Evolutionary conservation across 2,113 vertebrate species (phyloP).

Genomic region (Calonectris borealis): DNA sequence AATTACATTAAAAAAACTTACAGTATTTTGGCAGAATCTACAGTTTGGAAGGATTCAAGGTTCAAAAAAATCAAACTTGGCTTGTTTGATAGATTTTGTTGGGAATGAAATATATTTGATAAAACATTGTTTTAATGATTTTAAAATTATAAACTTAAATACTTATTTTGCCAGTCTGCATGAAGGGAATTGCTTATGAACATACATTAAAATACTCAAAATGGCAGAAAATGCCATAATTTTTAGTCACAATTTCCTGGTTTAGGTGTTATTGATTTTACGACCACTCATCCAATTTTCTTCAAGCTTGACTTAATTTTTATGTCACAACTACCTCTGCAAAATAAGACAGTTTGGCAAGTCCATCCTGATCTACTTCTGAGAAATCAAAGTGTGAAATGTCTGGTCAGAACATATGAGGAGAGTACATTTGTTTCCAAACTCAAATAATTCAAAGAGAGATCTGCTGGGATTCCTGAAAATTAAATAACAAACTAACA

Average conservation of each 20-base stretch:
- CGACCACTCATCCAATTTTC: slow-evolving; percentile 9
- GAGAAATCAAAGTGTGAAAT: background rate
- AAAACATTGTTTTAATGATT: background rate
- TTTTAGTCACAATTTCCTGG: background rate
- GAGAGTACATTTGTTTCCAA: background rate
- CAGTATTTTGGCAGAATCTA: slow-evolving; percentile 47
- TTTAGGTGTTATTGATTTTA: slow-evolving; percentile 38
- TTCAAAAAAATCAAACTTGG: background rate
- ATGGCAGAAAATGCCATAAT: background rate
- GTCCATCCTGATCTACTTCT: background rate
- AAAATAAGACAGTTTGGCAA: background rate
- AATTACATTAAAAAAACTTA: slow-evolving; percentile 38
- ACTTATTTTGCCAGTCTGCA: background rate
- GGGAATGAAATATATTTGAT: slow-evolving; percentile 1
- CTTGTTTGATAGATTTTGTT: slow-evolving; percentile 19
- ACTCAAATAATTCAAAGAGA: background rate
- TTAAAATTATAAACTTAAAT: background rate
- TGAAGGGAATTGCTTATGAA: slow-evolving; percentile 12
- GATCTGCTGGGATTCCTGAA: background rate
- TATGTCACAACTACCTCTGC: background rate
- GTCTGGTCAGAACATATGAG: background rate
- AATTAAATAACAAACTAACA: background rate
- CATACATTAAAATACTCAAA: background rate
- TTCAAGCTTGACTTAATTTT: slow-evolving; percentile 32
- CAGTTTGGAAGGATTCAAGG: slow-evolving; percentile 29